Base-by-base conservation (phyloP, 1,140 invertebrate genomes). In the Drosophila yakuba region DNA sequence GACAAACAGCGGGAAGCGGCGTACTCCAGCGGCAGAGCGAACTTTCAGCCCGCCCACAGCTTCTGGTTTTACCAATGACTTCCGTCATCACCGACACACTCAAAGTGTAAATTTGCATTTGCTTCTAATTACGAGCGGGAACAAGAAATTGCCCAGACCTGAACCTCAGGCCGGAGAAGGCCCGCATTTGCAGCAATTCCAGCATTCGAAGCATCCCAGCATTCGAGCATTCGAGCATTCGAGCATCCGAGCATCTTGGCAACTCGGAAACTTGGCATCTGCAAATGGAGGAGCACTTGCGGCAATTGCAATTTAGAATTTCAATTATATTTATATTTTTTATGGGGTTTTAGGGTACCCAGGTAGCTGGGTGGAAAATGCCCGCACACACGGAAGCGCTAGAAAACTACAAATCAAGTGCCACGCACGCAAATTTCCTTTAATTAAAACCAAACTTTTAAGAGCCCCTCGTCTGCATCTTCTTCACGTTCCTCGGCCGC, bases 401-500 rank as follows among this genome's bases (percentile, higher is more conserved):
- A 28, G 73, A 59, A 75, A 72, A 88, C 82, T 86, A 88, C 83
- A 86, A 86, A 88, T 86, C 82, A 86, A 86, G 82, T 88, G 82
- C 71, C 82, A 83, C 62, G 82, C 82, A 86, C 83, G 83, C 74
- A 86, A 86, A 86, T 86, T 86, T 86, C 83, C 82, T 79, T 86
- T 86, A 86, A 86, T 86, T 86, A 86, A 86, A 86, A 86, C 83
- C 81, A 79, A 86, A 86, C 82, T 86, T 86, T 88, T 88, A 79
- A 86, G 83, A 82, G 74, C 69, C 76, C 64, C 48, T 83, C 50
- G 61, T 60, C 74, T 56, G 61, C 60, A 45, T 63, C 62, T 43
- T 47, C 47, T 28, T 43, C 45, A 44, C 17, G 28, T 50, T 50
- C 14, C 45, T n/a, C 56, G 36, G 17, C 63, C 62, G 41, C 64